Evolutionary conservation across 2,797 vertebrate species (phyloP).

Genomic region (Phrynocephalus guinanensis): DNA sequence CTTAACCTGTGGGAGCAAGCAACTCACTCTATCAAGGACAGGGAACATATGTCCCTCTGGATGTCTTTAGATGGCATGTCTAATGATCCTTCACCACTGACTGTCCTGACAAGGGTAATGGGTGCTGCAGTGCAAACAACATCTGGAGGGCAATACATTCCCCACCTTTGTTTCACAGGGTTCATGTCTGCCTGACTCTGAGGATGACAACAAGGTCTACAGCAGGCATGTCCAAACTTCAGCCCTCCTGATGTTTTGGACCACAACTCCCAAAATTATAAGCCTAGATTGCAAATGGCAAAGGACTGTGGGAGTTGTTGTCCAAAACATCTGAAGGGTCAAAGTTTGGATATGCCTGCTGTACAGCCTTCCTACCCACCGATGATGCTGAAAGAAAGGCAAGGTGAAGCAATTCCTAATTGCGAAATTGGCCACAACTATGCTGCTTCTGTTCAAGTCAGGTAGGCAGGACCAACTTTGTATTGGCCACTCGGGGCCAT

Average conservation of each 20-base stretch:
- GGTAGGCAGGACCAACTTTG: not conserved
- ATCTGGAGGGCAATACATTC: not conserved
- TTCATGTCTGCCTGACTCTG: not conserved
- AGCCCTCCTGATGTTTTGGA: too few species aligned
- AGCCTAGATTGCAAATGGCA: too few species aligned
- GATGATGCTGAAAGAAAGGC: not conserved
- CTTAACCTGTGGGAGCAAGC: not conserved
- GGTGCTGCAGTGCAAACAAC: not conserved
- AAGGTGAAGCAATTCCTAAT: not conserved
- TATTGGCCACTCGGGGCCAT: not conserved
- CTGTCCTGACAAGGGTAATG: not conserved
- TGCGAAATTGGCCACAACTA: not conserved
- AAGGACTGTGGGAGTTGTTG: too few species aligned
- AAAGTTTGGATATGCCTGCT: too few species aligned
- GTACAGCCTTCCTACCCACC: not conserved
- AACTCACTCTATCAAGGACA: too few species aligned
- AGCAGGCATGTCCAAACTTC: not conserved
- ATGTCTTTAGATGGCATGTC: not conserved
- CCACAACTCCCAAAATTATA: too few species aligned
- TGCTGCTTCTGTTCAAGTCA: not conserved
- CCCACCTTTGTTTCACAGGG: not conserved
- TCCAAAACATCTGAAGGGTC: too few species aligned
- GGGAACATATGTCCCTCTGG: not conserved
- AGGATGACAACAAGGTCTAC: not conserved
- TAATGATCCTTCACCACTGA: not conserved